Evolutionary conservation across 2,888 invertebrate genomes (phyloP), one percentile per base, ranked within the genome.

Genomic region (Eupithecia subumbrata): DNA sequence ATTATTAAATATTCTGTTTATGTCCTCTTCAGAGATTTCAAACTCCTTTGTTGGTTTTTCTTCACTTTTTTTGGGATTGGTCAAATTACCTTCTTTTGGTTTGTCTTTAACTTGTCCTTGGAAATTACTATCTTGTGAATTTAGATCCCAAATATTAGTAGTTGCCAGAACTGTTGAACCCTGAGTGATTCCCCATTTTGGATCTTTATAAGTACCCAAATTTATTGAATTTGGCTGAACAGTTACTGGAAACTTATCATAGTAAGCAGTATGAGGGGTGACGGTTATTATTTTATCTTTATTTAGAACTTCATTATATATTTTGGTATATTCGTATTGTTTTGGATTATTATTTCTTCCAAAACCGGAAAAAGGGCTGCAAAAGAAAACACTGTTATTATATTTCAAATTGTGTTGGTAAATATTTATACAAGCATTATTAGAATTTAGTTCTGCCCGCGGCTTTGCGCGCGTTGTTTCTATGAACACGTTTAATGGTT

Each of bases 231-330:
- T 73, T 48, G 52, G 52, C 52, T 40, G 34, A 14, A 25, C 22
- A 9, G 52, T 52, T 69, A n/a, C n/a, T 45, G 66, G 56, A 37
- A 34, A 25, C 45, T 70, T 73, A n/a, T 43, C 22, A 63, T 69
- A 72, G n/a, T 66, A 69, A 66, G n/a, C 34, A 68, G 69, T 4
- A 22, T 68, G 66, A 12, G 75, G 75, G 25, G 77, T 77, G 1
- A 77, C 75, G 9, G 75, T 71, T 71, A 64, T 67, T 8, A 77
- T 63, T 71, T 73, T 77, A n/a, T 73, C 37, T 30, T 60, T 75
- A 43, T 68, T 48, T 9, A 34, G 30, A 60, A 72, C 69, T 66
- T 74, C 74, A 52, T 73, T 75, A 52, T 71, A 64, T 5, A 22
- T 25, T 7, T 16, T 25, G 18, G 34, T 60, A 43, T 71, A 73